A percentile compares a stretch with the other conserved stretches of the same genome.
phyloP scores from a whole-genome alignment of 2,888 invertebrate genomes.

The Diplazon laetatorius region DNA sequence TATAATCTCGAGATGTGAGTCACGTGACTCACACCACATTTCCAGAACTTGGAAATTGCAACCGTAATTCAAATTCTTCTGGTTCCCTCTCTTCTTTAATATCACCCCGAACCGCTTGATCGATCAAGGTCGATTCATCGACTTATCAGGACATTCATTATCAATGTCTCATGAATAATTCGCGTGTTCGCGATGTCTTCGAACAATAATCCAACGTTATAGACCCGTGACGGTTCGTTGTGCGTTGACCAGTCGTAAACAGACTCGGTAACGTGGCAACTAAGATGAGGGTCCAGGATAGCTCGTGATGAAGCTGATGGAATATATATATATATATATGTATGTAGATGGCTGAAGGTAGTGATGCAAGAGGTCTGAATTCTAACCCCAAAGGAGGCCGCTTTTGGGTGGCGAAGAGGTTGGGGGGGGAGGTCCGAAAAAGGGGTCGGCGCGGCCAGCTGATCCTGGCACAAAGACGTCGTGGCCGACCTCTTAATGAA shows the following conservation, averaged over 20 bases:
- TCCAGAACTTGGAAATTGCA: too few species aligned
- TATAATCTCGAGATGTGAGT: too few species aligned
- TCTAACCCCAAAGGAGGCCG: constrained; percentile 44
- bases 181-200: neutral
- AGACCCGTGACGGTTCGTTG: constrained; percentile 10
- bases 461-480: constrained; percentile 80
- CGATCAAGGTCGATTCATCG: too few species aligned
- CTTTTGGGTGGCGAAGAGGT: constrained; percentile 13
- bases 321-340: too few species aligned
- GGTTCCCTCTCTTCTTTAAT: too few species aligned
- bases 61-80: too few species aligned
- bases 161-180: neutral
- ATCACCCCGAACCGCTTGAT: too few species aligned
- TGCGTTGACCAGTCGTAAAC: constrained; percentile 37
- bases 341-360: neutral
- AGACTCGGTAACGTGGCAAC: constrained; percentile 54
- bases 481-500: constrained; percentile 78
- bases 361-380: constrained; percentile 34
- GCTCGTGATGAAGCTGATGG: constrained; percentile 9
- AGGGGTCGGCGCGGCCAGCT: constrained; percentile 71
- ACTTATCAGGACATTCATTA: too few species aligned
- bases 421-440: constrained; percentile 35
- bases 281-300: constrained; percentile 40
- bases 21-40: too few species aligned
- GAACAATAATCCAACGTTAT: neutral